These are phyloP conservation scores for Aurelia sp. DNA, from an alignment of 30 jellyfish, hydroid and myxozoan genomes.

Conservation along the genomic window DNA sequence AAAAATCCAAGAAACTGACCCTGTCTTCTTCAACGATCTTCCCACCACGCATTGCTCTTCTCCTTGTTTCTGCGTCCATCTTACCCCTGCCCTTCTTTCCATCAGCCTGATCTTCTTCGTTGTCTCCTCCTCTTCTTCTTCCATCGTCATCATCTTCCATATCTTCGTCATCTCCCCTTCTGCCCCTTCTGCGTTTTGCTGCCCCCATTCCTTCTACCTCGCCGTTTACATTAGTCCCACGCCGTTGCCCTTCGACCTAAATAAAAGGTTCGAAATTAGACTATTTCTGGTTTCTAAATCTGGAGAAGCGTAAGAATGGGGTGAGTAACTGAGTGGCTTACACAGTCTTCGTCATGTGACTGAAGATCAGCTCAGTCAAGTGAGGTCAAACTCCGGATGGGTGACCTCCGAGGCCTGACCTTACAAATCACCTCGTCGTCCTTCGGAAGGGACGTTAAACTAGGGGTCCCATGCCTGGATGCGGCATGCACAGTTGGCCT, in stretches of 20 bases:
- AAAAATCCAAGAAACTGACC: background rate
- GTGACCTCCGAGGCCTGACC: no score
- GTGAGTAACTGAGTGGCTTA: no score
- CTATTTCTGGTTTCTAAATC: background rate
- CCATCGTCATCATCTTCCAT: slow-evolving; percentile 34
- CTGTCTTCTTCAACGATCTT: slow-evolving; percentile 42
- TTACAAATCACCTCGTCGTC: no score
- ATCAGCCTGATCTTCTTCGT: slow-evolving; percentile 28
- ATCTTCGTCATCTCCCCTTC: slow-evolving; percentile 39
- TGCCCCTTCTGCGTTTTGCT: slow-evolving; percentile 32
- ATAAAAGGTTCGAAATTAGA: background rate
- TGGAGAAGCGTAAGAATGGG: no score
- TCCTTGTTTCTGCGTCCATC: slow-evolving; percentile 59
- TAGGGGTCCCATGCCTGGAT: no score
- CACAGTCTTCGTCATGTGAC: no score
- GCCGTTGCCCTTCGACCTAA: slow-evolving; percentile 11
- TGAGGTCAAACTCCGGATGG: no score
- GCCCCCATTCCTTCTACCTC: slow-evolving; percentile 59
- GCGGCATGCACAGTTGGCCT: no score
- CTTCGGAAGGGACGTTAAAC: no score
- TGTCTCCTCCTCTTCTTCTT: background rate
- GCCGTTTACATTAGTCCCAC: background rate
- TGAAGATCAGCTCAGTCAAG: no score
- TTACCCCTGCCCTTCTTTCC: slow-evolving; percentile 28
- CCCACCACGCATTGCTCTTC: slow-evolving; percentile 60